Conservation (phyloP, 2,888 invertebrate species). For the Drosophila testacea region DNA sequence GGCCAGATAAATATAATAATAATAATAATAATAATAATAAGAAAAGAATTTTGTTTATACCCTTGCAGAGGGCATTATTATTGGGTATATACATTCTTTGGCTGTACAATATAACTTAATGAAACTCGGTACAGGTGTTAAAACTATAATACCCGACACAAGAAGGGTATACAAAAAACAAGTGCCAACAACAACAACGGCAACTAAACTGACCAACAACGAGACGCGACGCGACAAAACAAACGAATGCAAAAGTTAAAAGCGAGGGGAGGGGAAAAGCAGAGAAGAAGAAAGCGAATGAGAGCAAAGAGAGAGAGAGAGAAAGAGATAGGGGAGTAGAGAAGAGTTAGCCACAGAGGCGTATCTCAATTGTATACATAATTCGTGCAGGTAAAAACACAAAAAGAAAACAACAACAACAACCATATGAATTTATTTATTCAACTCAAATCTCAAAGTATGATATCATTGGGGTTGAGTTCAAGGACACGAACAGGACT, state of each 20-base stretch:
- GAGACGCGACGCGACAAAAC: constrained; percentile 60
- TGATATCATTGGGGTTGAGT: neutral
- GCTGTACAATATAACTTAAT: too few relatives aligned
- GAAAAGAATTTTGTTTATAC: too few relatives aligned
- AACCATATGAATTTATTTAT: neutral
- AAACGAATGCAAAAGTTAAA: constrained; percentile 54
- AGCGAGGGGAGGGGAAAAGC: constrained; percentile 12
- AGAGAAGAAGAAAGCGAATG: too few relatives aligned
- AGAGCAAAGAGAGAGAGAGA: neutral
- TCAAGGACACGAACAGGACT: constrained; percentile 5
- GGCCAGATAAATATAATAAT: too few relatives aligned
- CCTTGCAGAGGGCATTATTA: too few relatives aligned
- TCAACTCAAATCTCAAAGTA: neutral
- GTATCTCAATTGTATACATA: constrained; percentile 34
- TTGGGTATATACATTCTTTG: too few relatives aligned
- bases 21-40: too few relatives aligned
- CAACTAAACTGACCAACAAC: constrained; percentile 52
- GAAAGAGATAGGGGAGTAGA: neutral
- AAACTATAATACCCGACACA: neutral
- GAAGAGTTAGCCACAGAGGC: constrained; percentile 12
- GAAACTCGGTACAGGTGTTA: neutral
- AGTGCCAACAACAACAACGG: neutral
- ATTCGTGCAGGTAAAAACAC: constrained; percentile 5
- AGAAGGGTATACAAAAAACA: constrained; percentile 14
- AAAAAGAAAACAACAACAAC: neutral